phyloP scores from a whole-genome alignment of 2,113 vertebrate species.

The Anarrhichthys ocellatus region DNA sequence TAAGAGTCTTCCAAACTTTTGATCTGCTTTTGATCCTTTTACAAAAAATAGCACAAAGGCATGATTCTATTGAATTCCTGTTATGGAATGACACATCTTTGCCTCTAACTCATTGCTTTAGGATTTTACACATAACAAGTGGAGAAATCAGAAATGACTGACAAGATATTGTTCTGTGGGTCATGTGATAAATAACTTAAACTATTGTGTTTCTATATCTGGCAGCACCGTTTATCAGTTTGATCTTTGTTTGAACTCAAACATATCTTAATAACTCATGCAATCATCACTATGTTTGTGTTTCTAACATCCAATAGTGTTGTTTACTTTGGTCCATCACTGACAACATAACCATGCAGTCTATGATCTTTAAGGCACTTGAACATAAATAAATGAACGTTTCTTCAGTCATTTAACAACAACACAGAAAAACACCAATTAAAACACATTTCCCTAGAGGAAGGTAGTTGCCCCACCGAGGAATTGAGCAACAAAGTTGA shows the following conservation, averaged over 20 bases:
- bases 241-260: neutral
- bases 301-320: neutral
- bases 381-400: neutral
- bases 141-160: neutral
- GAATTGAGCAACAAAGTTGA: conserved; percentile 18
- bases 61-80: neutral
- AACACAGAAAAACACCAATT: neutral
- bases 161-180: neutral
- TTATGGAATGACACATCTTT: neutral
- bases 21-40: neutral
- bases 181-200: neutral
- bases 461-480: conserved; percentile 21
- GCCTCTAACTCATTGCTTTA: neutral
- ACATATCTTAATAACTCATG: neutral
- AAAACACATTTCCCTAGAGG: neutral
- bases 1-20: neutral
- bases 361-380: neutral
- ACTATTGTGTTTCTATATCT: neutral
- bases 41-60: neutral
- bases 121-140: neutral
- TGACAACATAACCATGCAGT: neutral
- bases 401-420: neutral
- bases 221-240: neutral
- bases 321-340: neutral
- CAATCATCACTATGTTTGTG: neutral